Evolutionary conservation across 1,140 invertebrate genomes (phyloP).

Genomic region (Drosophila sechellia): DNA sequence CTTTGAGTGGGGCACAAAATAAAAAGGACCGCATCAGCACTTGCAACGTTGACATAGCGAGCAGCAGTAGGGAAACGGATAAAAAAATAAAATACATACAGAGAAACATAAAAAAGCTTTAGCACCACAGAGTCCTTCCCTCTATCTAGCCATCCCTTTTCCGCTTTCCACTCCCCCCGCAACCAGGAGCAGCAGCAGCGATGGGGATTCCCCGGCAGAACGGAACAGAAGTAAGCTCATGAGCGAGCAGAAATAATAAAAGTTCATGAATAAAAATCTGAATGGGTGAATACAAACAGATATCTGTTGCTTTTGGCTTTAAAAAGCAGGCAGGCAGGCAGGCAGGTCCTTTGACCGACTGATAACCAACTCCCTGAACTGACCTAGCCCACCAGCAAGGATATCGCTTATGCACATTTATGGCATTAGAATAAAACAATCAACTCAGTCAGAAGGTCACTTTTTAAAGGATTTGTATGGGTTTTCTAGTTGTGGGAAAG

Average conservation of each 20-base stretch:
- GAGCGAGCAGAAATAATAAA: slow-evolving; percentile 66
- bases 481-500: neutral
- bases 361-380: slow-evolving; percentile 16
- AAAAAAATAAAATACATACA: slow-evolving; percentile 21
- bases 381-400: slow-evolving; percentile 10
- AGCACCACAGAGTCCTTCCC: slow-evolving; percentile 16
- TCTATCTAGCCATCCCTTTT: neutral
- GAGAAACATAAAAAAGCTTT: slow-evolving; percentile 46
- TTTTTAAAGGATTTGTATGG: slow-evolving; percentile 16
- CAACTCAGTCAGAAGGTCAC: slow-evolving; percentile 19
- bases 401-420: slow-evolving; percentile 44
- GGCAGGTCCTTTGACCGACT: slow-evolving; percentile 24
- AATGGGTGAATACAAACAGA: slow-evolving; percentile 76
- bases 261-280: slow-evolving; percentile 81
- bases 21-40: slow-evolving; percentile 62
- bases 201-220: slow-evolving; percentile 33
- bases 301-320: slow-evolving; percentile 77
- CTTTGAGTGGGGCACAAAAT: slow-evolving; percentile 76
- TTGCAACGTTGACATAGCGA: slow-evolving; percentile 41
- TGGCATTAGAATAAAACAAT: slow-evolving; percentile 34
- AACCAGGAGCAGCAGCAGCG: neutral
- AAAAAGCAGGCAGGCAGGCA: slow-evolving; percentile 33
- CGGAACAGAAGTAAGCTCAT: slow-evolving; percentile 43
- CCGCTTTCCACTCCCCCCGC: too few relatives aligned
- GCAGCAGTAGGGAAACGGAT: slow-evolving; percentile 10